These are phyloP conservation scores for Nomada hirtipes DNA, from an alignment of 2,888 invertebrate species.

Conservation along the genomic window DNA sequence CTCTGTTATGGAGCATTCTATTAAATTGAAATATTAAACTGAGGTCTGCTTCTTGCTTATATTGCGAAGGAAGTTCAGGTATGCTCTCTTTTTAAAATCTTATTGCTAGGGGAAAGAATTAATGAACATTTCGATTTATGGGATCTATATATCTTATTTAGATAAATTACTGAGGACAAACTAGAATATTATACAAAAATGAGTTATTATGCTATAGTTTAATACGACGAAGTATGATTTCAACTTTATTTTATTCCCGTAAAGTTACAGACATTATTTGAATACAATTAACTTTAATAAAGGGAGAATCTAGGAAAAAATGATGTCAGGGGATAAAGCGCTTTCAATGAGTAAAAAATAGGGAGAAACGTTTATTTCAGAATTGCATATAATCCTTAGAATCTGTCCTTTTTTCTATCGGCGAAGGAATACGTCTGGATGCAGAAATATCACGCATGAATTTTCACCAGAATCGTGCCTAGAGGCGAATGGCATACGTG, in stretches of 20 bases:
- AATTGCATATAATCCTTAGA: not conserved
- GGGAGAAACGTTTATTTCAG: not conserved
- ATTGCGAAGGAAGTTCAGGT: too few species aligned
- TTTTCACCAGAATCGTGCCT: conserved; percentile 68
- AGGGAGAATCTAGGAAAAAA: not conserved
- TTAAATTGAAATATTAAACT: not conserved
- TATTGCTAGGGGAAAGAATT: too few species aligned
- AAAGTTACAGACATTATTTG: too few species aligned
- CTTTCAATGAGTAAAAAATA: not conserved
- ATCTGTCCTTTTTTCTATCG: conserved; percentile 1
- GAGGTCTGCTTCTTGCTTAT: not conserved
- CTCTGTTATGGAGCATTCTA: too few species aligned
- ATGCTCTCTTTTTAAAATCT: too few species aligned
- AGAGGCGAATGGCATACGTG: conserved; percentile 81
- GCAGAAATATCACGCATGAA: conserved; percentile 58
- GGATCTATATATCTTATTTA: too few species aligned
- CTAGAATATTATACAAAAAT: too few species aligned
- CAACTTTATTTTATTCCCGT: too few species aligned
- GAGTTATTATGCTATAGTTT: too few species aligned
- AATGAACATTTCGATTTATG: too few species aligned
- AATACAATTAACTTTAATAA: not conserved
- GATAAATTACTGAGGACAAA: too few species aligned
- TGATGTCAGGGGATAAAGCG: not conserved
- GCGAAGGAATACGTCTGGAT: conserved; percentile 31
- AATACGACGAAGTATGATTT: too few species aligned